Conservation (phyloP, 92 coral and sea anemone genomes). For the Actinostola sp. region DNA sequence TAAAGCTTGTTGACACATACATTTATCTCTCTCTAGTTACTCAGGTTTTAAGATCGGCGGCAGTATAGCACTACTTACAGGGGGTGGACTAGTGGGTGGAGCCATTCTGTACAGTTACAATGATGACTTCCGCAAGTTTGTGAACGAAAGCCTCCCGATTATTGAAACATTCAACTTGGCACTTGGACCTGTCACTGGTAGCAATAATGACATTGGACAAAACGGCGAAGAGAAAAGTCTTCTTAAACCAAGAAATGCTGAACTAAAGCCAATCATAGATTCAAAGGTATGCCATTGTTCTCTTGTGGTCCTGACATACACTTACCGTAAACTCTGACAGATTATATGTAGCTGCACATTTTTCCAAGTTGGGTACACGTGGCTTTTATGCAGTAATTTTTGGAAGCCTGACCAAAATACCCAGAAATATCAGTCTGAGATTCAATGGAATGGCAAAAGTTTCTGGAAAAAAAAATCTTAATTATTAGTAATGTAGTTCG, state of each 20-base stretch:
- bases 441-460: too few relatives aligned
- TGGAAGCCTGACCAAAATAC: too few relatives aligned
- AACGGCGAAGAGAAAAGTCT: constrained; percentile 13
- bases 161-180: constrained; percentile 74
- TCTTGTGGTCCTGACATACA: too few relatives aligned
- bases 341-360: too few relatives aligned
- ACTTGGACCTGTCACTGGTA: constrained; percentile 48
- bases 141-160: constrained; percentile 63
- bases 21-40: constrained; percentile 26
- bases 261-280: constrained; percentile 26
- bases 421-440: too few relatives aligned
- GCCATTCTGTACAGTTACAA: constrained; percentile 55
- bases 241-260: constrained; percentile 10
- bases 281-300: neutral
- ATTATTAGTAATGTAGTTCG: too few relatives aligned
- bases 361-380: too few relatives aligned
- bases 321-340: too few relatives aligned
- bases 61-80: constrained; percentile 52
- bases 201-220: constrained; percentile 10
- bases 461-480: too few relatives aligned
- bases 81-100: constrained; percentile 68
- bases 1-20: too few relatives aligned
- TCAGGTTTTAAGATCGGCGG: constrained; percentile 62
- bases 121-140: constrained; percentile 60
- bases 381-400: too few relatives aligned